Base-by-base conservation (phyloP, 2,888 invertebrate species). In the Chironomus riparius region DNA sequence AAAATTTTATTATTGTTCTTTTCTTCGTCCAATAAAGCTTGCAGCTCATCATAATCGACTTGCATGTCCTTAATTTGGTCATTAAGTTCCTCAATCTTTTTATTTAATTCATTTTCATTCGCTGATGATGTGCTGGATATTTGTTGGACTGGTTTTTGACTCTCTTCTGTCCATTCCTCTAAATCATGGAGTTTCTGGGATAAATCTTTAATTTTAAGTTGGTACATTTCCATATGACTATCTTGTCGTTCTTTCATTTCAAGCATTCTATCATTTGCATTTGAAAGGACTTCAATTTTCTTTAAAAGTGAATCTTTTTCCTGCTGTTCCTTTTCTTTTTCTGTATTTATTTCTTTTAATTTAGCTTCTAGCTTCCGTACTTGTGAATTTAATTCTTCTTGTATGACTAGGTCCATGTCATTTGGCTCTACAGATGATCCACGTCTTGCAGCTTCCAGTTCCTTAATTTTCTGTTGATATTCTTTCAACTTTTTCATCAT, bases 171-270 rank as follows among this genome's bases (percentile, higher is more conserved):
- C 87, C 87, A 87, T 78, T 87, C 86, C 47, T 82, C 82, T 10
- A 88, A 82, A 50, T 85, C 84, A 73, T 86, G 87, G 7, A 93
- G 81, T 83, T 92, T 91, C 74, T 89, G 86, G 79, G 87, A 87
- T 1, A 92, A 84, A 80, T 92, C 91, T 79, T 90, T 87, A 79
- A 90, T 90, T 80, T 91, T 88, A 77, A 88, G 88, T 80, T 91
- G 90, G 86, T 90, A 90, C 80, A 90, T 86, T 78, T 91, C 87
- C 21, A 93, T 85, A 81, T 93, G 92, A 81, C 88, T 88, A 79
- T 93, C 93, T 82, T 93, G 89, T 78, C 90, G 89, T 81, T 94
- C 93, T 83, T 94, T 94, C 83, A 91, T 88, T 80, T 94, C 93
- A 1, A 89, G 85, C 81, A 94, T 87, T 77, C 90, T 87, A 71